Base-by-base conservation (phyloP, 2,888 invertebrate species). In the Diabrotica balteata region DNA sequence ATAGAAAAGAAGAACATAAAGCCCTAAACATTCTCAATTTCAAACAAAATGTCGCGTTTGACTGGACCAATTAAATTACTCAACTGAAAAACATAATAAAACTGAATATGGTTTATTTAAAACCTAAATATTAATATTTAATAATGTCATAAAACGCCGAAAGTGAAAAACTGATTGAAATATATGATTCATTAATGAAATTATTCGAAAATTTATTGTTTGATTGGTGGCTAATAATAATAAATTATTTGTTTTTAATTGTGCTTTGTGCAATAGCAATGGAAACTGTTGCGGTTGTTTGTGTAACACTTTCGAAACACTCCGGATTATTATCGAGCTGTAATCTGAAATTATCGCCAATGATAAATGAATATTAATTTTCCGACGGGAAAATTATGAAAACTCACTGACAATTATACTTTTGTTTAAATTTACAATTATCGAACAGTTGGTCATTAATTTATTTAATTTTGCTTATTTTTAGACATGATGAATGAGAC, bases 241-340 rank as follows among this genome's bases (percentile, higher is more conserved):
- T 73, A 73, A 75, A 71, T 73, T 66, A 75, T 73, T 73, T 69
- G 73, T 75, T 75, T 75, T 75, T 73, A 73, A 75, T 73, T 69
- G 73, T 66, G 69, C 70, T 68, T 73, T 68, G 71, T 67, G 59
- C 59, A 54, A 61, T 59, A 63, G 66, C 63, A 68, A 73, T 73
- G 73, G 70, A 69, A 67, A 70, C 66, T 63, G 70, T 70, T 72
- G 70, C 70, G 72, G 67, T 67, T 68, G 44, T 68, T 66, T 69
- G 67, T 66, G 66, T 66, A 65, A 69, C 71, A 71, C 69, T 71
- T 67, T 69, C 67, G 59, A 51, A 62, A 66, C 63, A 59, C 59
- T 67, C 65, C 58, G 59, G 53, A 67, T 71, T 65, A 65, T 67
- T 65, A 60, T 63, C 62, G 59, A 32, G 63, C 61, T 59, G 67